These are phyloP conservation scores for Nettapus auritus DNA, from an alignment of 2,113 vertebrate genomes.

Conservation along the genomic window DNA sequence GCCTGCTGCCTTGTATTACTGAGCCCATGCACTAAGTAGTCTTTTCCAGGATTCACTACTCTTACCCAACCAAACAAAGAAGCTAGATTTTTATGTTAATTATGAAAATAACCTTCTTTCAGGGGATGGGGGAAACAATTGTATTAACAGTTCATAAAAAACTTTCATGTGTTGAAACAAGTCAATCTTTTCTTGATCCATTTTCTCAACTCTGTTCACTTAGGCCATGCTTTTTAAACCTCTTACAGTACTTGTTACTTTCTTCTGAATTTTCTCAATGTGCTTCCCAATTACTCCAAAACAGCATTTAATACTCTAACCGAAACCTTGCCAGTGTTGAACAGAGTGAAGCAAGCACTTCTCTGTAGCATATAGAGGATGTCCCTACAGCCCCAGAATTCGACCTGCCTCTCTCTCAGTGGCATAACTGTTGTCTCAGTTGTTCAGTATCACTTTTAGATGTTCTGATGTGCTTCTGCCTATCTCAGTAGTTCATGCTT, in stretches of 20 bases:
- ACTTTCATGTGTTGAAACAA: background rate
- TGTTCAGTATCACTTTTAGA: background rate
- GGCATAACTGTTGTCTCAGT: background rate
- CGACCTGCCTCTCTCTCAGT: background rate
- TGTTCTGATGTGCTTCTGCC: background rate
- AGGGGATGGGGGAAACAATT: background rate
- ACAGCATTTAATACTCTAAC: background rate
- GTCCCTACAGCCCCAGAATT: background rate
- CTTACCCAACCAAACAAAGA: background rate
- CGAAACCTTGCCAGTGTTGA: background rate
- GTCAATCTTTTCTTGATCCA: background rate
- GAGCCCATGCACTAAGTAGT: background rate
- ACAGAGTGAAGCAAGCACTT: background rate
- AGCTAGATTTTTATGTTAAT: background rate
- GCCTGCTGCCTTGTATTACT: background rate
- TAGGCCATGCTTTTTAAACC: background rate
- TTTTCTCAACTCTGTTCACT: background rate
- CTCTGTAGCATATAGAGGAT: background rate
- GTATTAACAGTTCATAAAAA: background rate
- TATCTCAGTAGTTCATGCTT: background rate
- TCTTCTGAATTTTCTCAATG: background rate
- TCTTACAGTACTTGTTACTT: background rate
- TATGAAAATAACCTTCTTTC: background rate
- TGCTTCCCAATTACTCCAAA: background rate
- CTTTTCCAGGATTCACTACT: background rate